A percentile compares a stretch with the other conserved stretches of the same genome.
These are phyloP conservation scores for Pogonocherus hispidulus DNA, from an alignment of 2,888 invertebrate genomes.

Conservation along the genomic window DNA sequence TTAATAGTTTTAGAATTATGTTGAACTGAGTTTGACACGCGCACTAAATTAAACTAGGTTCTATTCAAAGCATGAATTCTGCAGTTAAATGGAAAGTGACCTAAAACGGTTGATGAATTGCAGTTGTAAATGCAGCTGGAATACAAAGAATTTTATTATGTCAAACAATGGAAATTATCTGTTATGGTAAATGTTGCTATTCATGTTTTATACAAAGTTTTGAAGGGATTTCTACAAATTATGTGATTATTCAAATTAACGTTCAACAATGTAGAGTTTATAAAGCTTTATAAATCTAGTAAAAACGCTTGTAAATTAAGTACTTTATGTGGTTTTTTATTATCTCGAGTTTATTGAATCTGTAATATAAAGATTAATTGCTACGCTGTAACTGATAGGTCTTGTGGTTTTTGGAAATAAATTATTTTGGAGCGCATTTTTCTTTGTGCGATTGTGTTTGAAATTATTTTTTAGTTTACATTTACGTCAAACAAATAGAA, in stretches of 20 bases:
- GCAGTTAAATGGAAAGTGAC: slow-evolving; percentile 57
- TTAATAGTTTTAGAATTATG: slow-evolving; percentile 44
- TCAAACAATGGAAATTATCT: slow-evolving; percentile 51
- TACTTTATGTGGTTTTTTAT: slow-evolving; percentile 7
- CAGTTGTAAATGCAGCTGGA: slow-evolving; percentile 46
- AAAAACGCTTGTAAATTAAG: neutral
- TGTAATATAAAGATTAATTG: slow-evolving; percentile 10
- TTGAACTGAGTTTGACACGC: slow-evolving; percentile 50
- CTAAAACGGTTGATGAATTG: slow-evolving; percentile 58
- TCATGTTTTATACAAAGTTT: slow-evolving; percentile 26
- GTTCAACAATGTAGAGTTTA: neutral
- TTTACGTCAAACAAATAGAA: slow-evolving; percentile 7
- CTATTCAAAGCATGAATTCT: slow-evolving; percentile 56
- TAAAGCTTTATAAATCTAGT: neutral
- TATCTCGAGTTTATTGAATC: slow-evolving; percentile 3
- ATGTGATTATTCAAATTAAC: slow-evolving; percentile 26
- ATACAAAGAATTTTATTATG: slow-evolving; percentile 51
- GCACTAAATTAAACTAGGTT: slow-evolving; percentile 51
- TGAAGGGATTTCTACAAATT: slow-evolving; percentile 33
- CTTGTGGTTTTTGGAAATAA: neutral
- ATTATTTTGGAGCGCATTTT: neutral
- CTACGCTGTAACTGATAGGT: neutral
- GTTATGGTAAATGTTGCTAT: slow-evolving; percentile 42
- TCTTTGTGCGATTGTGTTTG: slow-evolving; percentile 9
- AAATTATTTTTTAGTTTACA: slow-evolving; percentile 2